Percentiles rank a stretch among this genome's conserved stretches.
Evolutionary conservation across 2,797 vertebrate species (phyloP).

Genomic region (Knipowitschia caucasica): DNA sequence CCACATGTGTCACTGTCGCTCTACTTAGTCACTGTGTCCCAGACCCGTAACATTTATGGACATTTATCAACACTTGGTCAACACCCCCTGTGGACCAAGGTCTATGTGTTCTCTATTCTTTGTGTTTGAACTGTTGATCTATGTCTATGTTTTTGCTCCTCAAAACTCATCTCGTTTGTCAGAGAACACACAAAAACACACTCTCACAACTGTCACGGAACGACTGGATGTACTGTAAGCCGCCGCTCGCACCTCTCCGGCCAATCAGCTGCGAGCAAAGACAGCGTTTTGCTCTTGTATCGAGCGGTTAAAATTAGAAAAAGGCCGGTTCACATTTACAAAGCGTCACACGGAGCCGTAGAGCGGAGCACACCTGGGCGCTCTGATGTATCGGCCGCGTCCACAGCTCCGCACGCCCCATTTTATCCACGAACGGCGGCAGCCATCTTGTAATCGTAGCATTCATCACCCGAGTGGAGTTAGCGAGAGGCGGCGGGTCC

Average conservation of each 20-base stretch:
- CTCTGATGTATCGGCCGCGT: constrained; percentile 45
- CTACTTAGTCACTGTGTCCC: too few relatives aligned
- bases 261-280: constrained; percentile 6
- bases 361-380: constrained; percentile 55
- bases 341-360: constrained; percentile 32
- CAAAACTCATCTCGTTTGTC: neutral
- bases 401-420: constrained; percentile 35
- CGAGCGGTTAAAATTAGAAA: constrained; percentile 28
- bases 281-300: constrained; percentile 1
- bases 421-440: constrained; percentile 55
- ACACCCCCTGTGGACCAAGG: too few relatives aligned
- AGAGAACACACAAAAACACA: too few relatives aligned
- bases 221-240: too few relatives aligned
- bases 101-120: too few relatives aligned
- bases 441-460: constrained; percentile 58
- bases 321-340: constrained; percentile 14
- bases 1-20: too few relatives aligned
- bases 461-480: constrained; percentile 59
- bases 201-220: too few relatives aligned
- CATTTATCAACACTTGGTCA: too few relatives aligned
- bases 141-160: neutral
- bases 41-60: too few relatives aligned
- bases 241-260: constrained; percentile 10
- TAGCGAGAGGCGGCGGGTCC: constrained; percentile 35
- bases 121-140: too few relatives aligned